phyloP scores from a whole-genome alignment of 2,797 vertebrate species.

The Tenualosa ilisha region DNA sequence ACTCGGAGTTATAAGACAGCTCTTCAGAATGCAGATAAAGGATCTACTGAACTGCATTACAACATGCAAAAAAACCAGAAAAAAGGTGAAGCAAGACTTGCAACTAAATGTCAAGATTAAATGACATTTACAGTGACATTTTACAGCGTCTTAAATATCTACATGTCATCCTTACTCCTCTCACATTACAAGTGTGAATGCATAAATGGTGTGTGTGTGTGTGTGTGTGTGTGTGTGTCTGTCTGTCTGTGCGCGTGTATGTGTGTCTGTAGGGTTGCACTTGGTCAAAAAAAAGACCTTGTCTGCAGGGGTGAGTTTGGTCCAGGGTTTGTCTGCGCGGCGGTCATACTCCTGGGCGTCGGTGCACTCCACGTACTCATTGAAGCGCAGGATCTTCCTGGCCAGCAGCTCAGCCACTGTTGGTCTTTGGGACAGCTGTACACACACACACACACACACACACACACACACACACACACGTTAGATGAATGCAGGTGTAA shows the following conservation, averaged over 20 bases:
- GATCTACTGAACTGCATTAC: no score
- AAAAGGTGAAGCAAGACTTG: no score
- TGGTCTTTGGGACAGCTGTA: constrained; percentile 92
- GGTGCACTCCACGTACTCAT: constrained; percentile 92
- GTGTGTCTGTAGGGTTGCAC: no score
- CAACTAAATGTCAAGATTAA: no score
- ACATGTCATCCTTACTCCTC: no score
- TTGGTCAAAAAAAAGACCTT: constrained; percentile 73
- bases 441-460: background rate
- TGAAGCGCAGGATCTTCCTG: constrained; percentile 94
- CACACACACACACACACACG: background rate
- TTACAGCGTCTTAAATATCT: no score
- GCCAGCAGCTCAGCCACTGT: constrained; percentile 93
- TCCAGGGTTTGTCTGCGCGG: constrained; percentile 94
- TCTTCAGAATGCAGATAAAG: background rate
- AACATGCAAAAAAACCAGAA: no score
- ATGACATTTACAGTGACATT: no score
- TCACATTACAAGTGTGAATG: no score
- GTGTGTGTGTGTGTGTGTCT: no score
- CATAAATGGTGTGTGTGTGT: no score
- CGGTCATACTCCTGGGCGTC: constrained; percentile 94
- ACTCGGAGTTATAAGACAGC: background rate
- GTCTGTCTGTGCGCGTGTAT: no score
- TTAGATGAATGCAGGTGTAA: background rate
- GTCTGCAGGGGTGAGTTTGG: constrained; percentile 93